Conservation (phyloP, 1,140 invertebrate species). For the Bradysia coprophila region DNA sequence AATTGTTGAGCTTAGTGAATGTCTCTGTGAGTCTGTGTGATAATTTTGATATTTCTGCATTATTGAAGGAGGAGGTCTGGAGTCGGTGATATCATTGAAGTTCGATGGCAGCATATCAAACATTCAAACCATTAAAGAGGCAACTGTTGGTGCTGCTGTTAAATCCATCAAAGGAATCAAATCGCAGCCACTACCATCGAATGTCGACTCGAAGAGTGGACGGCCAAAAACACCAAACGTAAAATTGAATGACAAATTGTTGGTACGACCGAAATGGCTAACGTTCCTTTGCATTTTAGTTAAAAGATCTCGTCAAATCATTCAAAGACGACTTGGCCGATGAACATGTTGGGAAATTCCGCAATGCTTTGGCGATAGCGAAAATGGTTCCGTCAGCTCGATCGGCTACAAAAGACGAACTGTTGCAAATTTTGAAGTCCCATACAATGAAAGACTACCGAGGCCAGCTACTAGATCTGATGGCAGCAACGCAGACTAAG, state of each 20-base stretch:
- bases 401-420: slow-evolving; percentile 33
- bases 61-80: background rate
- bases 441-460: slow-evolving; percentile 30
- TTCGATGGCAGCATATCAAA: background rate
- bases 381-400: slow-evolving; percentile 38
- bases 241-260: too few species aligned
- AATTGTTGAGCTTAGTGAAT: too few species aligned
- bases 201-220: too few species aligned
- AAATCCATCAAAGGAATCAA: background rate
- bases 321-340: background rate
- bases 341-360: slow-evolving; percentile 37
- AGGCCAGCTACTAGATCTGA: slow-evolving; percentile 43
- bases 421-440: slow-evolving; percentile 35
- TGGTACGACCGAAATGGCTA: too few species aligned
- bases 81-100: background rate
- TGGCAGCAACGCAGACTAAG: slow-evolving; percentile 46
- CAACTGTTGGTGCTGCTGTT: background rate
- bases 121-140: background rate
- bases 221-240: too few species aligned
- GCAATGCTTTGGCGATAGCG: slow-evolving; percentile 40
- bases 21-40: too few species aligned
- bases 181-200: background rate
- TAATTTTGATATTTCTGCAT: too few species aligned
- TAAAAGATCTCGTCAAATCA: too few species aligned
- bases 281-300: too few species aligned